Percentiles rank a stretch among this genome's conserved stretches.
phyloP scores from a whole-genome alignment of 2,113 vertebrate species.

The Trachemys scripta region DNA sequence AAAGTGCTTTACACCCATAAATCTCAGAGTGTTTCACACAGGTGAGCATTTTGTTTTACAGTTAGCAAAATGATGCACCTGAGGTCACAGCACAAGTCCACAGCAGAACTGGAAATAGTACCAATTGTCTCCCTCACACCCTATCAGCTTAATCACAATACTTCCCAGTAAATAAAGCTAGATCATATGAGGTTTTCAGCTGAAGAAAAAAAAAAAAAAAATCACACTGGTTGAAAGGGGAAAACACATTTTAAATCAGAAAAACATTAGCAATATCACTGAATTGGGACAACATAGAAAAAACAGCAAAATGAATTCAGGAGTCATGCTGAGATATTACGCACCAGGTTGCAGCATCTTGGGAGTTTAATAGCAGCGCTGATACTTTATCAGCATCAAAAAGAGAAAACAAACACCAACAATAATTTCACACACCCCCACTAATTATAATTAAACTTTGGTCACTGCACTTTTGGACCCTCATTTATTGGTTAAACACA shows the following conservation, averaged over 20 bases:
- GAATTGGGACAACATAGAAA: not conserved
- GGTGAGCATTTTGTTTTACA: not conserved
- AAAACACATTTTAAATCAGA: not conserved
- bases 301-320: not conserved
- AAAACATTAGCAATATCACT: not conserved
- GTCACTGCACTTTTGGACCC: not conserved
- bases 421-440: not conserved
- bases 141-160: not conserved
- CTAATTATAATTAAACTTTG: slow-evolving; percentile 12
- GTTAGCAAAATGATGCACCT: not conserved
- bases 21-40: not conserved
- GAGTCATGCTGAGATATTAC: not conserved
- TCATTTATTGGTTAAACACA: not conserved
- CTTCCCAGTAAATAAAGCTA: accelerated
- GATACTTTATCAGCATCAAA: not conserved
- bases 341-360: not conserved
- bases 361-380: not conserved
- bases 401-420: not conserved
- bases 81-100: not conserved
- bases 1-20: not conserved
- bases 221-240: not conserved
- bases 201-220: not conserved
- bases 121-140: not conserved
- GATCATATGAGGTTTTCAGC: not conserved
- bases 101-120: not conserved